phyloP scores from a whole-genome alignment of 1,140 invertebrate genomes.

The Maconellicoccus hirsutus region DNA sequence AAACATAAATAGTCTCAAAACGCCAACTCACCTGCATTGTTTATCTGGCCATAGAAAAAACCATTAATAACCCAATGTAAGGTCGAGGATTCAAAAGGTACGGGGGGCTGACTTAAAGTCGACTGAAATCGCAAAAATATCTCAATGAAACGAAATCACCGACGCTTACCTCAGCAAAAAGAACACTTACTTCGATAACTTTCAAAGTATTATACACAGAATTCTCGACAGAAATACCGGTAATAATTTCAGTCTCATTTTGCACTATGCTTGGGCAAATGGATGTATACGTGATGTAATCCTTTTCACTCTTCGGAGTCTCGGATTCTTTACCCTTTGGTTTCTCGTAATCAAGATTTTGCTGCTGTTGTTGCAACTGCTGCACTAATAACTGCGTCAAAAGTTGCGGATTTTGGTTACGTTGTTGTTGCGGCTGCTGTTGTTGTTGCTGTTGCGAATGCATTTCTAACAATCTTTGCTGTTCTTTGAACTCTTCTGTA shows the following conservation, averaged over 20 bases:
- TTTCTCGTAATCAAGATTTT: conserved; percentile 27
- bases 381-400: not conserved
- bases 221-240: conserved; percentile 41
- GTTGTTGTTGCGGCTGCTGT: not conserved
- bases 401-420: not conserved
- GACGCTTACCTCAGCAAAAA: too few relatives aligned
- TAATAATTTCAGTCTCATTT: conserved; percentile 31
- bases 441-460: not conserved
- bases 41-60: conserved; percentile 24
- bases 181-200: conserved; percentile 37
- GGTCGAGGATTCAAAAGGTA: conserved; percentile 25
- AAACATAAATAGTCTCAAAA: too few relatives aligned
- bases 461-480: not conserved
- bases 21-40: conserved; percentile 23
- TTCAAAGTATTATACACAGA: conserved; percentile 39
- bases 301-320: conserved; percentile 34
- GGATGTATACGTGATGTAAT: conserved; percentile 41
- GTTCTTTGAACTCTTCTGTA: conserved; percentile 13
- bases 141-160: not conserved
- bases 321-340: not conserved
- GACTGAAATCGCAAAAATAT: conserved; percentile 22
- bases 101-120: conserved; percentile 24
- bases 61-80: conserved; percentile 27
- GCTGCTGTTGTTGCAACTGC: conserved; percentile 33
- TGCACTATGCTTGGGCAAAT: conserved; percentile 36